A percentile compares a stretch with the other conserved stretches of the same genome.
Conservation (phyloP, 2,113 vertebrate species). For the Rhineura floridana region DNA sequence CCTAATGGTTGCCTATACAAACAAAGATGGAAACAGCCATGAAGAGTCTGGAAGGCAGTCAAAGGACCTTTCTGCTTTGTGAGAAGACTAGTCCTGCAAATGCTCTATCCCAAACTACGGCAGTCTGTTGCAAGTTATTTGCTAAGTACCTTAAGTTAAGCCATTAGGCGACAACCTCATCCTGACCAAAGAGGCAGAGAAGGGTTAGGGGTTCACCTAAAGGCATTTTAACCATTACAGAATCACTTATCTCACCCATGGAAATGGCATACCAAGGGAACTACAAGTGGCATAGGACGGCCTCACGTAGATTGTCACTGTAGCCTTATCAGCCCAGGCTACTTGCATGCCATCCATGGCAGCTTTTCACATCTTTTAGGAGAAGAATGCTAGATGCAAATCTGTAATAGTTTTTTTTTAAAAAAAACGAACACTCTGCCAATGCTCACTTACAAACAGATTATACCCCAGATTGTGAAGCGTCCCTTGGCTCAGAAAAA, state of each 20-base stretch:
- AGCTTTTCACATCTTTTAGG: not conserved
- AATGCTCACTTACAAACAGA: not conserved
- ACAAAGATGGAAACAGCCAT: slow-evolving; percentile 45
- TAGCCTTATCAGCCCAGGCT: not conserved
- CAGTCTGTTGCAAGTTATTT: not conserved
- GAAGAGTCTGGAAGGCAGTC: slow-evolving; percentile 42
- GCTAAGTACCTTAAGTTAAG: not conserved
- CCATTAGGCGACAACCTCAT: not conserved
- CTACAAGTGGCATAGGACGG: no score
- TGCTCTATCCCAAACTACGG: not conserved
- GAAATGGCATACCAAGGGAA: not conserved
- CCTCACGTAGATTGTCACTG: not conserved
- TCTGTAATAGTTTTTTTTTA: no score
- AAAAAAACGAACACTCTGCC: no score
- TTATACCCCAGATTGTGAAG: not conserved
- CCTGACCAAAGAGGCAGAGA: not conserved
- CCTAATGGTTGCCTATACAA: not conserved
- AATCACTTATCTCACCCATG: not conserved
- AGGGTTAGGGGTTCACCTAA: not conserved
- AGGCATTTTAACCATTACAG: not conserved
- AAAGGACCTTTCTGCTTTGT: slow-evolving; percentile 3
- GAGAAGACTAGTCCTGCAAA: not conserved
- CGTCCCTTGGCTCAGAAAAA: not conserved
- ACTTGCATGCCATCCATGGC: not conserved
- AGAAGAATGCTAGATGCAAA: not conserved